A percentile compares a stretch with the other conserved stretches of the same genome.
Conservation (phyloP, 2,888 invertebrate species). For the Lasius fuliginosus region DNA sequence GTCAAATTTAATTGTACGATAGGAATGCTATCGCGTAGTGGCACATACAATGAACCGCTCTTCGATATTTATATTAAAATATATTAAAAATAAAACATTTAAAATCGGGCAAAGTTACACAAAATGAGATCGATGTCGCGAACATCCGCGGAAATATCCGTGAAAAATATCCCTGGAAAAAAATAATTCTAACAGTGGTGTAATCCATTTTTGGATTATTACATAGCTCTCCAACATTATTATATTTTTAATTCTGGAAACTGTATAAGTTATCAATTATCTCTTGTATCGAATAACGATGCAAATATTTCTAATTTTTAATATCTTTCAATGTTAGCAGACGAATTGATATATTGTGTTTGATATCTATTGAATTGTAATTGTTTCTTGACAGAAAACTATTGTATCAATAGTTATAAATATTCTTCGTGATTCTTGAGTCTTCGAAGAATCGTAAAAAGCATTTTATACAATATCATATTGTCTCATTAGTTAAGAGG, state of each 20-base stretch:
- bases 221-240: neutral
- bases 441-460: neutral
- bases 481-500: neutral
- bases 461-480: neutral
- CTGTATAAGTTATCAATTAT: neutral
- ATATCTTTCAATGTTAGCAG: neutral
- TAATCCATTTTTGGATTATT: neutral
- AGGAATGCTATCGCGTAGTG: constrained; percentile 61
- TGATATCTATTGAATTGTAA: neutral
- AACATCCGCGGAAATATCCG: neutral
- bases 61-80: constrained; percentile 60
- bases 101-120: neutral
- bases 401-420: neutral
- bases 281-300: neutral
- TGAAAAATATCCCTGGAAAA: neutral
- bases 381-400: neutral
- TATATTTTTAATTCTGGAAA: neutral
- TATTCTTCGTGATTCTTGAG: neutral
- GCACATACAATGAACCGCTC: constrained; percentile 55
- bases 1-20: constrained; percentile 63
- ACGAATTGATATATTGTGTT: neutral
- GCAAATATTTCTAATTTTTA: neutral
- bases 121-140: neutral
- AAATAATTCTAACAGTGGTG: neutral
- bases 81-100: constrained; percentile 12